These are phyloP conservation scores for Botia kubotai DNA, from an alignment of 2,797 vertebrate species.

Conservation along the genomic window DNA sequence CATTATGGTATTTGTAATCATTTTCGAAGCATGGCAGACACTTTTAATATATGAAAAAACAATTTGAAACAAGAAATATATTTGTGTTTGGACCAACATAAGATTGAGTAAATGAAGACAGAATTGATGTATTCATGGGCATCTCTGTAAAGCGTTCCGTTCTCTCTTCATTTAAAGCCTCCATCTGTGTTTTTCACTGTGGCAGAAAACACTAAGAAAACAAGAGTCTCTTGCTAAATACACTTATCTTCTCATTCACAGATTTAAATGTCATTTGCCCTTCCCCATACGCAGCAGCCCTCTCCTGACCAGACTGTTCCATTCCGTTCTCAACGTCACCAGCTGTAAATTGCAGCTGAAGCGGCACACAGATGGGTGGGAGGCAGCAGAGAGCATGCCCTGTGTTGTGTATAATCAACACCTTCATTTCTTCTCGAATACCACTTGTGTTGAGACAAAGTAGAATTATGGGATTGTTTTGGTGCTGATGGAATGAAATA, in stretches of 20 bases:
- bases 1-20: too few relatives aligned
- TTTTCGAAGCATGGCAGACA: too few relatives aligned
- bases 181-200: conserved; percentile 24
- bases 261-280: conserved; percentile 65
- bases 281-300: conserved; percentile 48
- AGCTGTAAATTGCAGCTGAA: conserved; percentile 59
- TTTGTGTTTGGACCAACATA: too few relatives aligned
- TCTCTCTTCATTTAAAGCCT: conserved; percentile 15
- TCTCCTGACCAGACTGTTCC: conserved; percentile 56
- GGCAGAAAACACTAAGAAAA: conserved; percentile 31
- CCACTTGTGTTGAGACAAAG: not conserved
- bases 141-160: conserved; percentile 20
- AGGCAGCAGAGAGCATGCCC: conserved; percentile 42
- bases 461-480: conserved; percentile 25
- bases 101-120: too few relatives aligned
- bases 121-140: not conserved
- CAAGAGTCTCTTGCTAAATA: conserved; percentile 59
- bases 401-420: conserved; percentile 32
- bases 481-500: too few relatives aligned
- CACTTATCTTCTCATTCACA: conserved; percentile 66
- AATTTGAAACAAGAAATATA: too few relatives aligned
- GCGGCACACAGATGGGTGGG: conserved; percentile 59
- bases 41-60: too few relatives aligned
- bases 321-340: conserved; percentile 50
- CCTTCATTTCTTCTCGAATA: too few relatives aligned